phyloP scores from a whole-genome alignment of 2,113 vertebrate genomes.

The Arvicanthis niloticus region DNA sequence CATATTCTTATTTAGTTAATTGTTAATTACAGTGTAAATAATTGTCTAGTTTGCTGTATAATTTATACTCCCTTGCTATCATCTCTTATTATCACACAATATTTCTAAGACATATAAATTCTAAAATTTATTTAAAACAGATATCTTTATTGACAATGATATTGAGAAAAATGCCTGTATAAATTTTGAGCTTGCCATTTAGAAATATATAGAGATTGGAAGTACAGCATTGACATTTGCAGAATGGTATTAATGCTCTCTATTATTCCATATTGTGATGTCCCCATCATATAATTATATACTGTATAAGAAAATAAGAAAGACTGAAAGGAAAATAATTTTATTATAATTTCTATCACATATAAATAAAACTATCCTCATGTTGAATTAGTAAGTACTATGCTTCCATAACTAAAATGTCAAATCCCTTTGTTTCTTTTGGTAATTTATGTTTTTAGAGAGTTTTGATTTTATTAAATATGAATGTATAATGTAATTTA shows the following conservation, averaged over 20 bases:
- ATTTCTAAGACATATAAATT: not conserved
- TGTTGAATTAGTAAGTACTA: slow-evolving; percentile 28
- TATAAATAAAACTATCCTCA: not conserved
- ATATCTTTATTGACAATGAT: not conserved
- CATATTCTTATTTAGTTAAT: not conserved
- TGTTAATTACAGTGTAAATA: not conserved
- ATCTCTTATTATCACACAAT: not conserved
- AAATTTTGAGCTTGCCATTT: not conserved
- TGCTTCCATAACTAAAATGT: not conserved
- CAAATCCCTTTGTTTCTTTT: not conserved
- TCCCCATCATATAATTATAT: not conserved
- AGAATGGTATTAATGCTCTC: not conserved
- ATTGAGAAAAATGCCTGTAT: not conserved
- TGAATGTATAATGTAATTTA: not conserved
- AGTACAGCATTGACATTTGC: not conserved
- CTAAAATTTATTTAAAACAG: not conserved
- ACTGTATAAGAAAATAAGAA: not conserved
- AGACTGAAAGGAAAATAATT: not conserved
- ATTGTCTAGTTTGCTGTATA: not conserved
- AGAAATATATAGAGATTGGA: not conserved
- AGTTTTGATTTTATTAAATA: not conserved
- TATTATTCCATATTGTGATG: not conserved
- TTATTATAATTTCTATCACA: not conserved
- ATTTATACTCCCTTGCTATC: not conserved
- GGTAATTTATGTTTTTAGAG: not conserved